These are phyloP conservation scores for Drosophila emarginata DNA, from an alignment of 2,888 invertebrate genomes.

Conservation along the genomic window DNA sequence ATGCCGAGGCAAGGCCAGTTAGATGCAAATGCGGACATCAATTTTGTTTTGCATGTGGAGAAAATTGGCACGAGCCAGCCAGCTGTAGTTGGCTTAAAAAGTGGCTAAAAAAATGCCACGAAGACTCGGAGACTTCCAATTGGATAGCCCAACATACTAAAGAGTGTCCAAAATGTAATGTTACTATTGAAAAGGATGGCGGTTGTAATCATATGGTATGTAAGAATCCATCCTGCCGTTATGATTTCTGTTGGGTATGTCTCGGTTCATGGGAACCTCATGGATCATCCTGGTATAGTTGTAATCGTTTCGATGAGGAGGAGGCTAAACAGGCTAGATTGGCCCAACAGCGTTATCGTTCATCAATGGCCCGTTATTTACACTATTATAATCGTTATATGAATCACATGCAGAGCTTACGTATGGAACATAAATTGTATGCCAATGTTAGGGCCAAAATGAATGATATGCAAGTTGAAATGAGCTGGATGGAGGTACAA, in stretches of 20 bases:
- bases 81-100: constrained; percentile 94
- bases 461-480: constrained; percentile 99
- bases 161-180: constrained; percentile 99
- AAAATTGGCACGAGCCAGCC: constrained; percentile 99
- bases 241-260: constrained; percentile 99
- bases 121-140: constrained; percentile 99
- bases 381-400: constrained; percentile 99
- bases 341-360: constrained; percentile 96
- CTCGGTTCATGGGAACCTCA: constrained; percentile 99
- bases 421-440: constrained; percentile 98
- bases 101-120: constrained; percentile 99
- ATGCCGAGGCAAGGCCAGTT: constrained; percentile 94
- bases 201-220: constrained; percentile 99
- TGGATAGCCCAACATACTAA: constrained; percentile 99
- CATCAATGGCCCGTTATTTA: constrained; percentile 96
- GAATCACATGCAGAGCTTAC: constrained; percentile 99
- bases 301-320: constrained; percentile 98
- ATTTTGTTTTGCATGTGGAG: constrained; percentile 98
- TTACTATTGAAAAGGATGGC: constrained; percentile 97
- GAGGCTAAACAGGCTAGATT: constrained; percentile 97
- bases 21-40: constrained; percentile 95
- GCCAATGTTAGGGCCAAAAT: constrained; percentile 97
- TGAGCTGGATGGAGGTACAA: constrained; percentile 99
- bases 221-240: constrained; percentile 98
- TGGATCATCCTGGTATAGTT: constrained; percentile 99